Evolutionary conservation across 1,140 invertebrate species (phyloP), one percentile per base, ranked within the genome.

Genomic region (Oryctes rhinoceros): DNA sequence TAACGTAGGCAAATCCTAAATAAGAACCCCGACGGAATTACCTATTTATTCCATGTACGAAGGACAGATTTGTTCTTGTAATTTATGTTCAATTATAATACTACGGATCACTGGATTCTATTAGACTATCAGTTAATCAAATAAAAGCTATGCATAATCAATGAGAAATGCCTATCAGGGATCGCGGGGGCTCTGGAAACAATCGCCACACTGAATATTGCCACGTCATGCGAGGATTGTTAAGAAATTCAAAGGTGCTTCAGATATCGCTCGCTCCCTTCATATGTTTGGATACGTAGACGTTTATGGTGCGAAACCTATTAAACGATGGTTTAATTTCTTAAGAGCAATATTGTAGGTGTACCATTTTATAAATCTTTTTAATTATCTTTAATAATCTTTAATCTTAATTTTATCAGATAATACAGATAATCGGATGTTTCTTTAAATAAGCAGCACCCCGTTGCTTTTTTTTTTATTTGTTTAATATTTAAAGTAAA

Each of bases 91-190:
- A 71, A 79, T 79, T 65, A 79, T 79, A 71, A 71, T 71, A 71
- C 65, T 24, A 47, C 59, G 30, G 65, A 67, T 79, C 78, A 74
- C 48, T 80, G 47, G 44, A 80, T 80, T 77, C 79, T 77, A 80
- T 80, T 80, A 80, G 37, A 76, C 79, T 80, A 80, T 80, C 79
- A 47, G 71, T 80, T 77, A 80, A 80, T 80, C 79, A 80, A 80
- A 80, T 77, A 80, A 80, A 80, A 77, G 75, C 79, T 65, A 80
- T 80, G 79, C 78, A 80, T 80, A 80, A 80, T 80, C 79, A 80
- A 80, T 80, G 79, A 80, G 79, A 74, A 79, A 79, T 67, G 9
- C 49, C 9, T 79, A 79, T 79, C 78, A 62, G 35, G n/a, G 78
- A 79, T 79, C 78, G 62, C 62, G 62, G 62, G 18, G 78, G 78